These are phyloP conservation scores for Syndactyla subalaris DNA, from an alignment of 2,797 vertebrate genomes.

Conservation along the genomic window DNA sequence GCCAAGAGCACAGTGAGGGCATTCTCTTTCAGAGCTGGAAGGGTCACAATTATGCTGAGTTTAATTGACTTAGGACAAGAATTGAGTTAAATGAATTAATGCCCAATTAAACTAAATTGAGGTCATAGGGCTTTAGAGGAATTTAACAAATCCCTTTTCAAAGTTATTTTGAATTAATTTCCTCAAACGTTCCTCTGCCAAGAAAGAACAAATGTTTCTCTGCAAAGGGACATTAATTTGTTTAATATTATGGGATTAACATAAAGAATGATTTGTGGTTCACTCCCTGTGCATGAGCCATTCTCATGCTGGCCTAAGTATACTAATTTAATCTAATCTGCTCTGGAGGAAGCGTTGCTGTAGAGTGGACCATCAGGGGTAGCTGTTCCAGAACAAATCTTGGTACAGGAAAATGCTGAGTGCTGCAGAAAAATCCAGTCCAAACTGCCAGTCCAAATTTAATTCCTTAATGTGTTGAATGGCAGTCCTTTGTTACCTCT, in stretches of 20 bases:
- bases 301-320: not conserved
- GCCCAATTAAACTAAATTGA: constrained; percentile 21
- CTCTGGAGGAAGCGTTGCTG: not conserved
- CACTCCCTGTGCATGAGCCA: not conserved
- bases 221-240: constrained; percentile 17
- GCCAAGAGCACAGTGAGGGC: not conserved
- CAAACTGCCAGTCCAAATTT: constrained; percentile 8
- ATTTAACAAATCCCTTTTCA: constrained; percentile 36
- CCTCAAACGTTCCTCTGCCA: not conserved
- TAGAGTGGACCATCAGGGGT: not conserved
- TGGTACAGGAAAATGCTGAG: not conserved
- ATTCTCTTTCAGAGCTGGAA: constrained; percentile 5
- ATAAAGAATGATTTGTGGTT: constrained; percentile 27
- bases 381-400: constrained; percentile 29
- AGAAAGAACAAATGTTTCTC: constrained; percentile 20
- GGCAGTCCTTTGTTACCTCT: not conserved
- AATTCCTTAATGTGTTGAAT: constrained; percentile 46
- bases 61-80: constrained; percentile 38
- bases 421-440: not conserved
- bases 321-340: not conserved
- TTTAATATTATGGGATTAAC: constrained; percentile 31
- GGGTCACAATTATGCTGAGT: not conserved
- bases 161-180: constrained; percentile 48
- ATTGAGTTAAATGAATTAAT: constrained; percentile 17
- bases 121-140: not conserved